phyloP scores from a whole-genome alignment of 2,797 vertebrate genomes.

The Lepidocolaptes lacrymiger region DNA sequence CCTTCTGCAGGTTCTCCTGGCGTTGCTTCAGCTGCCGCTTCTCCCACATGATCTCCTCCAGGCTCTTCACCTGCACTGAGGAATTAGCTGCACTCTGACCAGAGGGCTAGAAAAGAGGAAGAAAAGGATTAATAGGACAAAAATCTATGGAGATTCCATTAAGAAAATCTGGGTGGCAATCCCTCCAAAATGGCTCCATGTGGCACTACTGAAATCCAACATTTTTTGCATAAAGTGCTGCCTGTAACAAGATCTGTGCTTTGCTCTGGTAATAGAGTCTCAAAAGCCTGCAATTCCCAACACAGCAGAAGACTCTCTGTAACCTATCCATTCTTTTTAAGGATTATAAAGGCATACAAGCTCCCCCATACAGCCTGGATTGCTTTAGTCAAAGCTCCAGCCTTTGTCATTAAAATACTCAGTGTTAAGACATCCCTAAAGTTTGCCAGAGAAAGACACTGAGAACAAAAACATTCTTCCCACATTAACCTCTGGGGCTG shows the following conservation, averaged over 20 bases:
- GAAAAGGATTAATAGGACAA: neutral
- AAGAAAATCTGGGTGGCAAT: neutral
- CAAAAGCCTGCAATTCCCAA: neutral
- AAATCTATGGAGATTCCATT: neutral
- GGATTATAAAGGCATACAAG: neutral
- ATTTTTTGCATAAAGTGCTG: neutral
- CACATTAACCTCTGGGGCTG: neutral
- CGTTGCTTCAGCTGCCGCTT: slow-evolving; percentile 83
- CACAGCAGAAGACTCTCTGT: neutral
- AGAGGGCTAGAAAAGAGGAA: slow-evolving; percentile 2
- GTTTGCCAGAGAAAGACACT: neutral
- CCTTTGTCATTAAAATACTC: neutral
- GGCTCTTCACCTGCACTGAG: slow-evolving; percentile 84
- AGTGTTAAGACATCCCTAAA: neutral
- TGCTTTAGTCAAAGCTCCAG: neutral
- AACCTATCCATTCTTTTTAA: neutral
- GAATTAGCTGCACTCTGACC: slow-evolving; percentile 50
- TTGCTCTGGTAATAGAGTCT: neutral
- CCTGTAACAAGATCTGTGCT: neutral
- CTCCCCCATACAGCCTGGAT: neutral
- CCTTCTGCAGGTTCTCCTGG: slow-evolving; percentile 56
- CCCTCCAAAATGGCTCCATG: fast-evolving
- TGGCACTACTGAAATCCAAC: neutral
- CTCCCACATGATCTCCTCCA: slow-evolving; percentile 87
- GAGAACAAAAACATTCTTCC: neutral